Evolutionary conservation across 2,888 invertebrate genomes (phyloP).

Genomic region (Eurytoma californica): DNA sequence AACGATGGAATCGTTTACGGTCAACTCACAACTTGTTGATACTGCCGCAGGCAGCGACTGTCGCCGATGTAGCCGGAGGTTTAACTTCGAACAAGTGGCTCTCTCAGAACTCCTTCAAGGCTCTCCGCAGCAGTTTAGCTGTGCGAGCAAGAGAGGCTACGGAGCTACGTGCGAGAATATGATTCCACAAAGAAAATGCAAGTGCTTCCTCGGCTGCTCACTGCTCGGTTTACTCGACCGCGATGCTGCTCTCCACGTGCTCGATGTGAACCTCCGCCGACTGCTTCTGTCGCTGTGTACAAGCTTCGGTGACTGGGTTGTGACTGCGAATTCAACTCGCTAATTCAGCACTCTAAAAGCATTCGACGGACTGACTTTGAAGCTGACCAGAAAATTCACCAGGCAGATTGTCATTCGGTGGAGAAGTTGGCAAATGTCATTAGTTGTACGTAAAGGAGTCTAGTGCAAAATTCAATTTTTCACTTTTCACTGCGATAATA

Average conservation of each 20-base stretch:
- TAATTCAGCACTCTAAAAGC: not conserved
- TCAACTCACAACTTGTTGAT: conserved; percentile 27
- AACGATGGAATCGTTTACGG: conserved; percentile 20
- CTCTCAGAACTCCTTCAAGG: conserved; percentile 45
- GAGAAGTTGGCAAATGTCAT: not conserved
- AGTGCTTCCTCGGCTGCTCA: not conserved
- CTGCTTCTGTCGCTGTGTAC: not conserved
- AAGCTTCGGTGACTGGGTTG: too few relatives aligned
- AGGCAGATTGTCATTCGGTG: not conserved
- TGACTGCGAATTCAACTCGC: not conserved
- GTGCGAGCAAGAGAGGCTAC: not conserved
- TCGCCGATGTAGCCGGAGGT: not conserved
- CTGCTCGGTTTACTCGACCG: conserved; percentile 6
- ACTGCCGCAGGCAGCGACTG: not conserved
- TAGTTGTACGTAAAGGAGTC: too few relatives aligned
- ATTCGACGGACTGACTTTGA: not conserved
- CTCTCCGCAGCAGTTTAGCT: conserved; percentile 18
- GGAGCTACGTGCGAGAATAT: too few relatives aligned
- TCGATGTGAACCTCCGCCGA: conserved; percentile 52
- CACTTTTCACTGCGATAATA: conserved; percentile 36
- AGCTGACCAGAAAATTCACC: not conserved
- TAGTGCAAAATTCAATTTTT: not conserved
- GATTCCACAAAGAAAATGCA: too few relatives aligned
- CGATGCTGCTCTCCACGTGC: conserved; percentile 59
- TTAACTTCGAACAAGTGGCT: conserved; percentile 30